Conservation (phyloP, 2,888 invertebrate species). For the Drosophila niveifrons region DNA sequence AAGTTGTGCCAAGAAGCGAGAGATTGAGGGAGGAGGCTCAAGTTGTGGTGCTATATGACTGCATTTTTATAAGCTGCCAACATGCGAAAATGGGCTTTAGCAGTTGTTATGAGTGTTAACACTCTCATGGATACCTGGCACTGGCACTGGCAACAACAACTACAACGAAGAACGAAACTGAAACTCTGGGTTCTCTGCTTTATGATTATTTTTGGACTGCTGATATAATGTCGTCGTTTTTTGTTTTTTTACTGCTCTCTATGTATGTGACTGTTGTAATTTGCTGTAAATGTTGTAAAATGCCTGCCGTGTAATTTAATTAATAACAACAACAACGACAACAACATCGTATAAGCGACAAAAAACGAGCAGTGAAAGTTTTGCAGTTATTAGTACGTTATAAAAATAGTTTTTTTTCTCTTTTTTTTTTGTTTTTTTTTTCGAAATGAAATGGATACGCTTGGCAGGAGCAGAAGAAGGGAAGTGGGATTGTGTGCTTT, state of each 20-base stretch:
- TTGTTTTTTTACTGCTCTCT: constrained; percentile 29
- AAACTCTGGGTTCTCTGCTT: constrained; percentile 39
- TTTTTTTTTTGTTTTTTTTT: constrained; percentile 2
- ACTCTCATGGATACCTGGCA: constrained; percentile 71
- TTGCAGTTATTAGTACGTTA: constrained; percentile 81
- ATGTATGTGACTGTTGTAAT: constrained; percentile 67
- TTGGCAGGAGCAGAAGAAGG: constrained; percentile 4
- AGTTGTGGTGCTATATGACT: constrained; percentile 62
- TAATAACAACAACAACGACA: constrained; percentile 65
- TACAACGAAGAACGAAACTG: constrained; percentile 26
- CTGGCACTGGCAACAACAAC: constrained; percentile 33
- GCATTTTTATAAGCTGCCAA: constrained; percentile 83
- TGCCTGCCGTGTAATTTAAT: constrained; percentile 81
- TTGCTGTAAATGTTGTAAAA: constrained; percentile 81
- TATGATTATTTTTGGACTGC: constrained; percentile 63
- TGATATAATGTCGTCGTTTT: constrained; percentile 61
- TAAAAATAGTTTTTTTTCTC: constrained; percentile 64
- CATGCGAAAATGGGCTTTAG: constrained; percentile 84
- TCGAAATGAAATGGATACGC: constrained; percentile 13
- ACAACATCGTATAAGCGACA: constrained; percentile 35
- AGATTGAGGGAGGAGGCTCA: constrained; percentile 11
- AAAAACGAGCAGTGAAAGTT: constrained; percentile 79
- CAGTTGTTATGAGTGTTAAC: constrained; percentile 82
- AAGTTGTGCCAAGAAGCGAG: constrained; percentile 58
- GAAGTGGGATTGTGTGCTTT: constrained; percentile 45